Percentiles rank a stretch among this genome's conserved stretches.
phyloP scores from a whole-genome alignment of 1,140 invertebrate species.

The Archivesica marissinica region DNA sequence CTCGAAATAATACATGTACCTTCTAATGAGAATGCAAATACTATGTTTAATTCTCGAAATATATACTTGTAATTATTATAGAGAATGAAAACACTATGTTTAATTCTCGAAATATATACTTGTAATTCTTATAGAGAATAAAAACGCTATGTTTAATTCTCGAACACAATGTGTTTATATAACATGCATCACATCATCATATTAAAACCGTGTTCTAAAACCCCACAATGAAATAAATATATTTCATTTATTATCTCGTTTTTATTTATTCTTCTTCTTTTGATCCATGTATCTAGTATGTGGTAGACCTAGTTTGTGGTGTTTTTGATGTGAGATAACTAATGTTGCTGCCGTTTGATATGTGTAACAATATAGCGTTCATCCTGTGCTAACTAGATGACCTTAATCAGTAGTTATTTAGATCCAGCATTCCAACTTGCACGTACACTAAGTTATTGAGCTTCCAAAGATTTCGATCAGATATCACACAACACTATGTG shows the following conservation, averaged over 20 bases:
- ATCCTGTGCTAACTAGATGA: constrained; percentile 14
- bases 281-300: neutral
- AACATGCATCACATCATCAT: neutral
- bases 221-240: neutral
- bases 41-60: too few species aligned
- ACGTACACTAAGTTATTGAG: neutral
- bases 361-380: constrained; percentile 44
- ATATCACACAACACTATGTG: too few species aligned
- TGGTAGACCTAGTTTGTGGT: neutral
- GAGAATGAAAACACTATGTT: too few species aligned
- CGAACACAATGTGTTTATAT: neutral
- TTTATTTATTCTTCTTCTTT: neutral
- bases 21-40: too few species aligned
- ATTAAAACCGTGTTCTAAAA: neutral
- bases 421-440: constrained; percentile 21
- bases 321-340: constrained; percentile 38
- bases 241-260: neutral
- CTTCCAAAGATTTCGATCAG: too few species aligned
- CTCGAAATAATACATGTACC: too few species aligned
- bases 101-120: neutral
- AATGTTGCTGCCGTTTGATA: constrained; percentile 6
- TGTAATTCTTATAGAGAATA: neutral
- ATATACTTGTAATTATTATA: too few species aligned
- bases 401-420: constrained; percentile 18
- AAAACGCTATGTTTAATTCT: neutral